Evolutionary conservation across 2,113 vertebrate genomes (phyloP).

Genomic region (Tachysurus vachellii): DNA sequence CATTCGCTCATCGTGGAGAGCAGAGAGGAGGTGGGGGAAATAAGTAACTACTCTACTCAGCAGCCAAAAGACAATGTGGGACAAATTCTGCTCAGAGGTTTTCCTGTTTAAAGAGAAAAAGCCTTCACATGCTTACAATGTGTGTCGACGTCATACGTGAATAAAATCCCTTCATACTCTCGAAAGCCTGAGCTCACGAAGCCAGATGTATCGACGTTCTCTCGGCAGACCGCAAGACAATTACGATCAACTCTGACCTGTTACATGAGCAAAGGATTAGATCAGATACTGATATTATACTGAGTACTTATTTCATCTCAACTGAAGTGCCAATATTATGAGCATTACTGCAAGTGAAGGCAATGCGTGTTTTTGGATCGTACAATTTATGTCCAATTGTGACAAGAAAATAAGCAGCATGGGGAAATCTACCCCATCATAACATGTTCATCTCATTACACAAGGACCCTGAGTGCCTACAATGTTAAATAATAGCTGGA

Average conservation of each 20-base stretch:
- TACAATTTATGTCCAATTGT: not conserved
- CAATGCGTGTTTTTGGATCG: not conserved
- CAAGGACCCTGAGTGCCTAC: not conserved
- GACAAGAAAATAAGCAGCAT: not conserved
- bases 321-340: not conserved
- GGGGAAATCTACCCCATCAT: not conserved
- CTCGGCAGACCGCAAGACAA: not conserved
- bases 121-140: not conserved
- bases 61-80: slow-evolving; percentile 20
- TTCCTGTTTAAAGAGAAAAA: slow-evolving; percentile 43
- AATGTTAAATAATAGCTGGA: not conserved
- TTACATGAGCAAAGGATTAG: too few relatives aligned
- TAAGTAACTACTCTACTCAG: not conserved
- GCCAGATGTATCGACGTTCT: not conserved
- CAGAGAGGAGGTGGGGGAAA: slow-evolving; percentile 24
- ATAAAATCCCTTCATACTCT: not conserved
- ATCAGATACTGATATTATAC: too few relatives aligned
- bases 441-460: not conserved
- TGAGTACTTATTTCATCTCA: not conserved
- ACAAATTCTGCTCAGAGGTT: slow-evolving; percentile 42
- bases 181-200: not conserved
- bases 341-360: not conserved
- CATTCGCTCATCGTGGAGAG: slow-evolving; percentile 37
- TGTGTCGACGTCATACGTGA: not conserved
- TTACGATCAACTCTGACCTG: not conserved